Conservation (phyloP, 2,888 invertebrate species). For the Parnassius orleans region DNA sequence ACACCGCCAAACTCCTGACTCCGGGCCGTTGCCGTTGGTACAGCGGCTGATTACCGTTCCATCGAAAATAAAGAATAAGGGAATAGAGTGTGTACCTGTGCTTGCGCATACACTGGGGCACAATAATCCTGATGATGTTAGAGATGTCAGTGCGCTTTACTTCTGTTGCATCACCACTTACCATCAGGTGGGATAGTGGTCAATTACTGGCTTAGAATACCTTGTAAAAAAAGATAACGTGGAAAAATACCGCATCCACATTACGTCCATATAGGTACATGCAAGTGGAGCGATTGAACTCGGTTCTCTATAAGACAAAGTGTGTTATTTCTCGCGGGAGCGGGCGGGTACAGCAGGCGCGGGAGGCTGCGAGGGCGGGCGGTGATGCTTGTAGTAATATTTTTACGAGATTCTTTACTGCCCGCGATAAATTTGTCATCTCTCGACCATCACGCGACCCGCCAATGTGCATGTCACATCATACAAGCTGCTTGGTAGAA, state of each 20-base stretch:
- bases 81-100: too few species aligned
- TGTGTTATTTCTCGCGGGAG: slow-evolving; percentile 75
- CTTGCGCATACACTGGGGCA: too few species aligned
- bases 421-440: slow-evolving; percentile 75
- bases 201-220: too few species aligned
- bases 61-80: too few species aligned
- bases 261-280: slow-evolving; percentile 28
- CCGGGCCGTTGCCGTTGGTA: too few species aligned
- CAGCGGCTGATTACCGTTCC: too few species aligned
- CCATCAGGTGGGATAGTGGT: too few species aligned
- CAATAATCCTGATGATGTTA: too few species aligned
- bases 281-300: slow-evolving; percentile 53
- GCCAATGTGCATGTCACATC: slow-evolving; percentile 4
- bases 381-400: slow-evolving; percentile 56
- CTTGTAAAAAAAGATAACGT: too few species aligned
- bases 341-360: slow-evolving; percentile 27
- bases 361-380: slow-evolving; percentile 28
- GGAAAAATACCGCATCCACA: slow-evolving; percentile 39
- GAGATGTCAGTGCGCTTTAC: too few species aligned
- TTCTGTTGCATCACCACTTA: too few species aligned
- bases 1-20: too few species aligned
- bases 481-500: neutral
- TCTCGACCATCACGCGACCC: slow-evolving; percentile 31
- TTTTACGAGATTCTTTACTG: slow-evolving; percentile 75
- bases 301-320: slow-evolving; percentile 73